Conservation (phyloP, 35 echinoderm and acorn worm species). For the Acanthaster planci region DNA sequence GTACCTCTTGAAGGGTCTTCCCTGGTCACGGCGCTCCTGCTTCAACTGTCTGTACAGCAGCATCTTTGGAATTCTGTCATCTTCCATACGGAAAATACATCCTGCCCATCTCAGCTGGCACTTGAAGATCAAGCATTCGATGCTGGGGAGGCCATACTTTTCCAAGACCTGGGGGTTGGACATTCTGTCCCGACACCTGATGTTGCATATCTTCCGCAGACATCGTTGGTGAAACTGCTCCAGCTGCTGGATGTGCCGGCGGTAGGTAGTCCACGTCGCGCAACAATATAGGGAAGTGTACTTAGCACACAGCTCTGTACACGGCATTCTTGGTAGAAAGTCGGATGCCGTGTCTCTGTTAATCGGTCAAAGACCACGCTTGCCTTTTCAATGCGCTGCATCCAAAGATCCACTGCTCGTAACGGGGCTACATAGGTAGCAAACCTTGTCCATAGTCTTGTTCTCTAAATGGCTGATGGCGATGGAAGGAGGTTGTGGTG, state of each 20-base stretch:
- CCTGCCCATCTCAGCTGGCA: conserved; percentile 42
- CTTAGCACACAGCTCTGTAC: too few relatives aligned
- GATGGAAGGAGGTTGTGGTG: too few relatives aligned
- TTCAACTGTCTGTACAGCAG: background rate
- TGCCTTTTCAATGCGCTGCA: too few relatives aligned
- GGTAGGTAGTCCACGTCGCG: conserved; percentile 37
- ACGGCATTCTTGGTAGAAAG: too few relatives aligned
- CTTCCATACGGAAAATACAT: conserved; percentile 17
- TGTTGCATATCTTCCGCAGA: conserved; percentile 17
- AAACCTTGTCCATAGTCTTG: too few relatives aligned
- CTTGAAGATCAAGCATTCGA: conserved; percentile 12
- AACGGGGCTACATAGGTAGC: too few relatives aligned
- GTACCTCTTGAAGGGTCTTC: background rate
- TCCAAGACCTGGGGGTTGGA: conserved; percentile 46
- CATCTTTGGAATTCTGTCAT: background rate
- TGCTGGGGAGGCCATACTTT: background rate
- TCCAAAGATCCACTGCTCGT: too few relatives aligned
- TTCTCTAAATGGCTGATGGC: too few relatives aligned
- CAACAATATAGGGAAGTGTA: too few relatives aligned
- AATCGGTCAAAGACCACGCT: too few relatives aligned
- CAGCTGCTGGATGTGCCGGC: conserved; percentile 14
- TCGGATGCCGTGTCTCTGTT: too few relatives aligned
- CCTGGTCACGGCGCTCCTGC: background rate
- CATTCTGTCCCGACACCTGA: conserved; percentile 43
- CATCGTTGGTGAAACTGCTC: conserved; percentile 48